Evolutionary conservation across 2,113 vertebrate species (phyloP), one percentile per base, ranked within the genome.

Genomic region (Ameiurus melas): DNA sequence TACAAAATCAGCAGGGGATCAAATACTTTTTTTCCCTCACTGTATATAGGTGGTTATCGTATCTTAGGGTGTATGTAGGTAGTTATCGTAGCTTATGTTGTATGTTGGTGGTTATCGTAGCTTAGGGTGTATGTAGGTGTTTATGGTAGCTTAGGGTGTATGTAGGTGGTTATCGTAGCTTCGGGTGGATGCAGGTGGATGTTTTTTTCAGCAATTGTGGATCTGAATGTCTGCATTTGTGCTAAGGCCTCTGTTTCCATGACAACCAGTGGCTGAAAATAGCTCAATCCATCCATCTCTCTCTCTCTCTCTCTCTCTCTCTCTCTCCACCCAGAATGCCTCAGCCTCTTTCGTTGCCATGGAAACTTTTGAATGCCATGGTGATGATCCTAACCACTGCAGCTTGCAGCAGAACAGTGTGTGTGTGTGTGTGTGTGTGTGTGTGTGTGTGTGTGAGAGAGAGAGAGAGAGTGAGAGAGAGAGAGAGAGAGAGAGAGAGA

Each of bases 241-340:
- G 94, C 93, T 94, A 94, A 95, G 93, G 95, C 94, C 94, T 94
- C 94, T 95, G 95, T 96, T 95, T 95, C 95, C 94, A 96, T 95
- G 94, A 94, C 94, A 94, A 96, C 95, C 88, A 86, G 90, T 81
- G 92, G 92, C 92, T 91, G 92, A 95, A 96, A 96, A 96, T 96
- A 96, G 95, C 94, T 78, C 84, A 75, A 27, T 81, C 39, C 68
- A 51, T 71, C 68, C 55, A 68, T 58, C 51, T 55, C 60, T 79
- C 39, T 58, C 71, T 70, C 47, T 43, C n/a, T 78, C 33, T 83
- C 36, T 86, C 36, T 86, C 43, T 83, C 80, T 83, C 30, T 77
- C 43, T 80, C 58, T 78, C 39, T 94, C 93, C 94, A 93, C 92
- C 94, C 94, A 93, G 93, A 93, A 94, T 94, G 92, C 92, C 94